Evolutionary conservation across 2,888 invertebrate genomes (phyloP).

Genomic region (Drosophila diplacantha): DNA sequence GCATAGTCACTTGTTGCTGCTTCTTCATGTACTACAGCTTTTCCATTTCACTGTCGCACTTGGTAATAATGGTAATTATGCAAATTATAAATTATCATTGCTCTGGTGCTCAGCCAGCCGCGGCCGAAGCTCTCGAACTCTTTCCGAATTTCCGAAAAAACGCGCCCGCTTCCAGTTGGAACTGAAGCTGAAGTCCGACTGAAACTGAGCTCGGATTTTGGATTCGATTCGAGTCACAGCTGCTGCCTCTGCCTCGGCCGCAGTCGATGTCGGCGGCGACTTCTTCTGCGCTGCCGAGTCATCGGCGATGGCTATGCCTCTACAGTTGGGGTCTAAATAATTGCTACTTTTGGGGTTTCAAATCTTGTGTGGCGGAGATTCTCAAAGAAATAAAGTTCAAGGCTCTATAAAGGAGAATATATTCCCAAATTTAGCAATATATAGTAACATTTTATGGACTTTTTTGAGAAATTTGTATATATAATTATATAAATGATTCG

Average conservation of each 20-base stretch:
- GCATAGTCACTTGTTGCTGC: not conserved
- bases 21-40: slow-evolving; percentile 15
- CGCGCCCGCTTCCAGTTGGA: slow-evolving; percentile 54
- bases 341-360: not conserved
- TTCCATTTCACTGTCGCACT: slow-evolving; percentile 37
- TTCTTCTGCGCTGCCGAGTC: slow-evolving; percentile 45
- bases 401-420: too few relatives aligned
- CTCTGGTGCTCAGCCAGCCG: slow-evolving; percentile 42
- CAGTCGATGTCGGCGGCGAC: slow-evolving; percentile 59
- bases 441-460: too few relatives aligned
- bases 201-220: slow-evolving; percentile 47
- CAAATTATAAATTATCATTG: slow-evolving; percentile 71
- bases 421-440: too few relatives aligned
- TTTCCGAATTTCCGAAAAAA: slow-evolving; percentile 29
- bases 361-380: not conserved
- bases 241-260: slow-evolving; percentile 30
- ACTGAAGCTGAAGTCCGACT: slow-evolving; percentile 49
- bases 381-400: too few relatives aligned
- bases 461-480: too few relatives aligned
- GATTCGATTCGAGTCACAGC: slow-evolving; percentile 30
- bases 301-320: slow-evolving; percentile 51
- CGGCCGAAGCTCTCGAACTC: slow-evolving; percentile 47
- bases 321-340: not conserved
- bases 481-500: too few relatives aligned
- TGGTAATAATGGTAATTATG: slow-evolving; percentile 66